Percentiles rank a stretch among this genome's conserved stretches.
These are phyloP conservation scores for Smithornis capensis DNA, from an alignment of 2,113 vertebrate species.

Conservation along the genomic window DNA sequence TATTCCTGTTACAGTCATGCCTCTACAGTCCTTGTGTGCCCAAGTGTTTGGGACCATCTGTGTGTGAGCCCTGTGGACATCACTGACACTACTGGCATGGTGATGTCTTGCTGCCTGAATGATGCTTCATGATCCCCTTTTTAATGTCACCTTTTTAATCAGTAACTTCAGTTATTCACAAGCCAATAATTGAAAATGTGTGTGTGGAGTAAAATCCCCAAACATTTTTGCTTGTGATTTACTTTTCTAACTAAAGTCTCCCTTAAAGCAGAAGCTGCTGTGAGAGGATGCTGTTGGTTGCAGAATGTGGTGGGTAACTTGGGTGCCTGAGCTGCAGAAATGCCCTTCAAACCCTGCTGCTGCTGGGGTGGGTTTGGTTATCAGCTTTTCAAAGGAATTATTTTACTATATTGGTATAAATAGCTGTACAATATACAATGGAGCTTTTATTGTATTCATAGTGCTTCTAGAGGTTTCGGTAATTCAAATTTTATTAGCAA, in stretches of 20 bases:
- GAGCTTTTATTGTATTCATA: neutral
- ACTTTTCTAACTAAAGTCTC: neutral
- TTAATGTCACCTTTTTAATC: neutral
- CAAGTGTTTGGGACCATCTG: fast-evolving
- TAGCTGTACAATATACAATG: neutral
- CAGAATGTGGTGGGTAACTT: neutral
- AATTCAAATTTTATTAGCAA: conserved; percentile 30
- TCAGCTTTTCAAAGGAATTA: neutral
- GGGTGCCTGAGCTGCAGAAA: neutral
- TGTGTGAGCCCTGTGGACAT: neutral
- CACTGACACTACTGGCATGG: fast-evolving
- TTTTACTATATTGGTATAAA: neutral
- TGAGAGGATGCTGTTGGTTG: neutral
- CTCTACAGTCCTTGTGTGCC: neutral
- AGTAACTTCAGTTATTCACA: neutral
- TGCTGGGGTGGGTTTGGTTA: neutral
- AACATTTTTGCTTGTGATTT: neutral
- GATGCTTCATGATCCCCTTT: neutral
- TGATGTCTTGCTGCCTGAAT: neutral
- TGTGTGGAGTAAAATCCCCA: neutral
- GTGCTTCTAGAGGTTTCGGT: neutral
- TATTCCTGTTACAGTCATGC: neutral
- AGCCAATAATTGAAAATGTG: neutral
- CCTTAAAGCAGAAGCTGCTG: neutral
- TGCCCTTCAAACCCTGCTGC: neutral